Evolutionary conservation across 2,888 invertebrate genomes (phyloP).

Genomic region (Corythucha ciliata): DNA sequence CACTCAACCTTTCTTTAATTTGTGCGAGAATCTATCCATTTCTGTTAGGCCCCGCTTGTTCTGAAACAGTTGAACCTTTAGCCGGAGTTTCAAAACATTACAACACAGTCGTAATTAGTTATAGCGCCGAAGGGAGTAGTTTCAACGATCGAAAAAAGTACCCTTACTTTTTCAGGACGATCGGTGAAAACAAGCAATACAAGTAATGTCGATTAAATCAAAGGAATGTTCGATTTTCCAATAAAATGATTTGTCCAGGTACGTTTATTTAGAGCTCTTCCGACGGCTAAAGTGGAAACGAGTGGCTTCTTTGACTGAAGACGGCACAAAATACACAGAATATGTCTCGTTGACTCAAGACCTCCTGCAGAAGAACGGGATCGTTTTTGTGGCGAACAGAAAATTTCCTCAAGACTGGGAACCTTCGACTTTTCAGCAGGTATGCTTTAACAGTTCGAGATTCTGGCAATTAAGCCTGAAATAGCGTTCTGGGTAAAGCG

Average conservation of each 20-base stretch:
- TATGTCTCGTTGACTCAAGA: conserved; percentile 63
- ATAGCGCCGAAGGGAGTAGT: conserved; percentile 66
- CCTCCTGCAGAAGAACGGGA: conserved; percentile 51
- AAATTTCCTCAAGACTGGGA: conserved; percentile 57
- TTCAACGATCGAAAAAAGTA: conserved; percentile 59
- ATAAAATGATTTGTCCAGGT: conserved; percentile 38
- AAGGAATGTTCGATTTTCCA: not conserved
- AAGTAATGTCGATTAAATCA: conserved; percentile 40
- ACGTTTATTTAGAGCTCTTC: conserved; percentile 55
- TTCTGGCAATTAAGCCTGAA: conserved; percentile 1
- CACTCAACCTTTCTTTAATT: not conserved
- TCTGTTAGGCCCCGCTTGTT: conserved; percentile 59
- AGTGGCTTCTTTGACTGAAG: conserved; percentile 67
- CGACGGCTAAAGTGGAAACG: conserved; percentile 56
- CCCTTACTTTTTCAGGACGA: conserved; percentile 70
- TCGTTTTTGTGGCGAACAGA: conserved; percentile 56
- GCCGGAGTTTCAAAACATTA: conserved; percentile 66
- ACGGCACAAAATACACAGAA: conserved; percentile 68
- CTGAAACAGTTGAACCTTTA: conserved; percentile 69
- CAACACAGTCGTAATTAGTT: conserved; percentile 62
- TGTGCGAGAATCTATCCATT: not conserved
- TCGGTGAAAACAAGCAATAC: conserved; percentile 65
- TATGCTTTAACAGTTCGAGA: not conserved
- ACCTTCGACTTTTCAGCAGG: not conserved
- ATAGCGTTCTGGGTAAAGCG: too few species aligned